These are phyloP conservation scores for Eubasilissa regina DNA, from an alignment of 1,140 invertebrate genomes.

Conservation along the genomic window DNA sequence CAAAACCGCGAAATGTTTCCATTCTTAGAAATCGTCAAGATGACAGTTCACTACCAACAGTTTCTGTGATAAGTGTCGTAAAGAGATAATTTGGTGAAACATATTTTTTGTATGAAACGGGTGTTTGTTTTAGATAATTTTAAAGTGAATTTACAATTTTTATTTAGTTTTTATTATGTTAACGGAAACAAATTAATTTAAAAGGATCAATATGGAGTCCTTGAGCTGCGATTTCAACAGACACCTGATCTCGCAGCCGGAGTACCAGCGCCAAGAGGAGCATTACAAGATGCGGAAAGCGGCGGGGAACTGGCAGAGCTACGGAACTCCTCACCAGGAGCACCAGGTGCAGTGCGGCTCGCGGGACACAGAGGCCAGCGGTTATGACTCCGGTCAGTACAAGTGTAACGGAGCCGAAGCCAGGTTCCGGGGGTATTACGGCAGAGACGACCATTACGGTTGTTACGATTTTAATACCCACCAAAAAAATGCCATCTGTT, in stretches of 20 bases:
- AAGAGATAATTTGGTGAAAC: no score
- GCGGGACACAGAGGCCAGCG: not conserved
- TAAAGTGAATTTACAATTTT: no score
- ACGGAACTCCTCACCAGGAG: not conserved
- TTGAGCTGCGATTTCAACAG: constrained; percentile 45
- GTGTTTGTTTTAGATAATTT: no score
- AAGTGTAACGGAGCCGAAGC: not conserved
- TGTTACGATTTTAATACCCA: not conserved
- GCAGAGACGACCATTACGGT: not conserved
- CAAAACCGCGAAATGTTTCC: not conserved
- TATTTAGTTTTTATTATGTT: not conserved
- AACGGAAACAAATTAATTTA: not conserved
- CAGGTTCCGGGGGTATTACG: not conserved
- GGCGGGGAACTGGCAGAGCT: constrained; percentile 18
- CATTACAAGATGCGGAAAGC: not conserved
- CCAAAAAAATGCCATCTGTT: not conserved
- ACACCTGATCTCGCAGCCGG: constrained; percentile 19
- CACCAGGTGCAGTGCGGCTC: not conserved
- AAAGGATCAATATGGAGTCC: constrained; percentile 24
- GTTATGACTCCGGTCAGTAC: not conserved
- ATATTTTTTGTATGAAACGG: not conserved
- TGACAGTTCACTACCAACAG: no score
- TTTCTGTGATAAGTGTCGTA: no score
- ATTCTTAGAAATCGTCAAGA: no score
- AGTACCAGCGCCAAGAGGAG: constrained; percentile 30